phyloP scores from a whole-genome alignment of 1,140 invertebrate genomes.

The Tachypleus tridentatus region DNA sequence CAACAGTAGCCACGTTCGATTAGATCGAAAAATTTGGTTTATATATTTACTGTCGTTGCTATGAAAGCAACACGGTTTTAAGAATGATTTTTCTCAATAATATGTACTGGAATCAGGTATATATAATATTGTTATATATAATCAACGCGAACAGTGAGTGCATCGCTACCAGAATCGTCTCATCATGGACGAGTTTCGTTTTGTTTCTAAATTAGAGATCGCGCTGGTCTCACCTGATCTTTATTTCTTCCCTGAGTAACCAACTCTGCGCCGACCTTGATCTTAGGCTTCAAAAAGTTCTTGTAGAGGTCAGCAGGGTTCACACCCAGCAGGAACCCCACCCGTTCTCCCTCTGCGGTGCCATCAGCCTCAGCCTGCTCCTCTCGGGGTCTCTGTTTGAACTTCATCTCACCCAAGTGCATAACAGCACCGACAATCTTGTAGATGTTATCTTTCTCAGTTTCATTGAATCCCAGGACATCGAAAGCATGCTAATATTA shows the following conservation, averaged over 20 bases:
- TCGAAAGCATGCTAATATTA: conserved; percentile 41
- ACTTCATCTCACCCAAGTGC: conserved; percentile 49
- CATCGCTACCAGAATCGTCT: no score
- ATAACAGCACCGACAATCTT: conserved; percentile 47
- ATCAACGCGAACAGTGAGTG: no score
- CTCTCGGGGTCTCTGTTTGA: conserved; percentile 49
- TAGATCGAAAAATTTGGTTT: no score
- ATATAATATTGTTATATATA: no score
- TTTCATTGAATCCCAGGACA: conserved; percentile 43
- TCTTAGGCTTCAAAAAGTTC: conserved; percentile 45
- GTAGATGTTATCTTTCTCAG: conserved; percentile 48
- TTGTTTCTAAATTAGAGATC: no score
- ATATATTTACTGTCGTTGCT: no score
- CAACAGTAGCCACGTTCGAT: no score
- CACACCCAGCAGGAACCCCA: conserved; percentile 44
- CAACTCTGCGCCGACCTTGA: conserved; percentile 45
- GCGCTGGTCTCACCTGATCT: conserved; percentile 35
- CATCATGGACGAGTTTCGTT: no score
- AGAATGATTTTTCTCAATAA: no score
- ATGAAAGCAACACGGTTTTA: no score
- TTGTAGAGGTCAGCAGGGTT: conserved; percentile 45
- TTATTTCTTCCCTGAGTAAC: conserved; percentile 49
- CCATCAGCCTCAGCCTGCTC: conserved; percentile 54
- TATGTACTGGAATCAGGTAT: no score
- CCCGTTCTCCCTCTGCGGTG: conserved; percentile 46